Conservation (phyloP, 2,888 invertebrate species). For the Drosophila bunnanda region DNA sequence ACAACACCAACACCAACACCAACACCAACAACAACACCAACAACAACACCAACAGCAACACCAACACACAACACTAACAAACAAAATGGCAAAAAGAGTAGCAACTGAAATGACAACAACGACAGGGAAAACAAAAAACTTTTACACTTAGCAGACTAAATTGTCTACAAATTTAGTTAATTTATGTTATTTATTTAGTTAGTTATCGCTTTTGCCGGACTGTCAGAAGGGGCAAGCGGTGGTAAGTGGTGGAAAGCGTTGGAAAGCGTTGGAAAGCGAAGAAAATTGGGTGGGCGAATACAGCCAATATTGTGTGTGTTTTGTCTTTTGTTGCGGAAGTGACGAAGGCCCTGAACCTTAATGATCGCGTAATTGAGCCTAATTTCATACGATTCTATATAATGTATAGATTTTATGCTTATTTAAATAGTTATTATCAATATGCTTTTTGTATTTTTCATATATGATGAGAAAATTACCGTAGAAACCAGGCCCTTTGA, state of each 20-base stretch:
- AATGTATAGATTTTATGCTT: neutral
- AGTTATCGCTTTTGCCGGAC: constrained; percentile 70
- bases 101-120: constrained; percentile 33
- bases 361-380: constrained; percentile 26
- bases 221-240: neutral
- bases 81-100: constrained; percentile 19
- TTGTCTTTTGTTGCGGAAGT: neutral
- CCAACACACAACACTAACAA: constrained; percentile 16
- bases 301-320: constrained; percentile 6
- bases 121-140: constrained; percentile 60
- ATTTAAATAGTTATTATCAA: neutral
- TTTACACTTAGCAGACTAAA: constrained; percentile 77
- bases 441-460: neutral
- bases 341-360: neutral
- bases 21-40: constrained; percentile 13
- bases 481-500: neutral
- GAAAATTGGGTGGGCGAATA: neutral
- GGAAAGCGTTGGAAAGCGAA: neutral
- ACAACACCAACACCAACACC: constrained; percentile 8
- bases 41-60: constrained; percentile 7
- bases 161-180: constrained; percentile 78
- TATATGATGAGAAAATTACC: neutral
- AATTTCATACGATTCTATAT: neutral
- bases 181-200: constrained; percentile 79
- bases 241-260: too few species aligned